These are phyloP conservation scores for Cathartes aura DNA, from an alignment of 2,113 vertebrate species.

Conservation along the genomic window DNA sequence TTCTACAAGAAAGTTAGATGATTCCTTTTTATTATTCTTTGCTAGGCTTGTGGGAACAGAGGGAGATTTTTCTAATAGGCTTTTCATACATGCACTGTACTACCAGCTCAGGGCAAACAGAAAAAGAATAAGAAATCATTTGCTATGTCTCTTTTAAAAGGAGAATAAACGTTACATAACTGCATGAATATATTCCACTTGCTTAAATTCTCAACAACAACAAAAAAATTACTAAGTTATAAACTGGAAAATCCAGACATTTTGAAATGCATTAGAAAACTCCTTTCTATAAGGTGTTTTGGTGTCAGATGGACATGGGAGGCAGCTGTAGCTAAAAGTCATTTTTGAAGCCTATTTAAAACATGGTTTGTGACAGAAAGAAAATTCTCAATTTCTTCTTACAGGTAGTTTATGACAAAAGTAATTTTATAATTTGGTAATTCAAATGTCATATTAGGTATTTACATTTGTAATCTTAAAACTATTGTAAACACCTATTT, in stretches of 20 bases:
- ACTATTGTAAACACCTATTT: background rate
- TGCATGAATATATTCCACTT: background rate
- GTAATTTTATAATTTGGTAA: background rate
- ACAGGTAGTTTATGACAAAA: background rate
- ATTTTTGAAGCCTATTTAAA: background rate
- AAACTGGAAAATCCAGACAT: background rate
- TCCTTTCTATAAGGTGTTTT: background rate
- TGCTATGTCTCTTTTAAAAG: background rate
- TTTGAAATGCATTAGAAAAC: background rate
- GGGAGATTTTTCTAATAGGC: background rate
- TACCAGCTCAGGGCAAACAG: background rate
- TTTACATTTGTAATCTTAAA: background rate
- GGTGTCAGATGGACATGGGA: background rate
- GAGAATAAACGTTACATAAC: background rate
- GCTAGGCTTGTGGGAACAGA: background rate
- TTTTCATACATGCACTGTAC: background rate
- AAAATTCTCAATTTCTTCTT: background rate
- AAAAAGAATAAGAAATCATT: background rate
- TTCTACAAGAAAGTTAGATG: background rate
- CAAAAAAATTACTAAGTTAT: background rate
- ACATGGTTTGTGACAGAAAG: background rate
- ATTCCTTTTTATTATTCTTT: background rate
- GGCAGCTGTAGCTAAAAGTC: background rate
- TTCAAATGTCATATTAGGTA: background rate
- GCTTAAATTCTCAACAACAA: background rate